Base-by-base conservation (phyloP, 2,113 vertebrate genomes). In the Pomatorhinus ruficollis region DNA sequence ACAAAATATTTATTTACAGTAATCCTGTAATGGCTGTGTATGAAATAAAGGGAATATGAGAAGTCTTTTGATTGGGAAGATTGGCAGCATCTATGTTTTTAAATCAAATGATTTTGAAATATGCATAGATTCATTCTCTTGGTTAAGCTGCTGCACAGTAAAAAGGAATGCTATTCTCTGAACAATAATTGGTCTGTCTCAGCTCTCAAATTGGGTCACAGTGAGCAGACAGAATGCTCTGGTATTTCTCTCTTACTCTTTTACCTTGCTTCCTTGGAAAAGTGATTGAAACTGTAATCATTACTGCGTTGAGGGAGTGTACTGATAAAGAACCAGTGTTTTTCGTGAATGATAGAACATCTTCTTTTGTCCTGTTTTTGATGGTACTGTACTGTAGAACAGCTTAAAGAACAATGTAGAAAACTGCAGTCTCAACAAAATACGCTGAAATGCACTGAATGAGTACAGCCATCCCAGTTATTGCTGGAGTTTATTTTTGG, bases 131-230 rank as follows among this genome's bases (percentile, higher is more conserved):
- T 95, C 93, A 72, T 90, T 92, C 49, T 85, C 71, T 90, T 86
- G 19, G 49, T 95, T 94, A 64, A 87, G 89, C 47, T 81, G 79
- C 71, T 68, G 33, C 85, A 37, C 40, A 83, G 65, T 63, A 57
- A 86, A 84, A 87, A 83, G 80, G 61, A 83, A 72, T 75, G 61
- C 82, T 92, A 35, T 87, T 94, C 69, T 89, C 71, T 70, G 82
- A 89, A 91, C 84, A 87, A 11, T 78, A 88, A 88, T 77, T 52
- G 76, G 35, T 85, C 75, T 95, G 44, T 78, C 85, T 87, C 70
- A 83, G 63, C 63, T 91, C 35, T 74, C 81, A 81, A 91, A 93
- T 11, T 95, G 82, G 89, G 93, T 95, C 94, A 91, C 44, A 78
- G 76, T 83, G 30, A 95, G 52, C 39, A 91, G 54, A 60, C 27